These are phyloP conservation scores for Meta bourneti DNA, from an alignment of 2,888 invertebrate genomes.

Conservation along the genomic window DNA sequence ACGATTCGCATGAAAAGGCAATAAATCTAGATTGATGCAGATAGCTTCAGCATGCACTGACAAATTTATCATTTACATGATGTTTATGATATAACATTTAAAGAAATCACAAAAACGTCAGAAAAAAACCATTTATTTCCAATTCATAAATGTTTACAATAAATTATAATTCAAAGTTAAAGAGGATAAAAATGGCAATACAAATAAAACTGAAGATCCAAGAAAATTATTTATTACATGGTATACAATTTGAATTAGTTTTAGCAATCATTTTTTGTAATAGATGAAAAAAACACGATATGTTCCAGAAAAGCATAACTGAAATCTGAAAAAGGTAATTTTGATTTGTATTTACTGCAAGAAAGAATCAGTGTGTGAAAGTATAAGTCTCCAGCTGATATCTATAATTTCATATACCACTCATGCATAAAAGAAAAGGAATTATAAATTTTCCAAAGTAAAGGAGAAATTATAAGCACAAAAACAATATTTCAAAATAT, in stretches of 20 bases:
- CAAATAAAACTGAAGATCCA: background rate
- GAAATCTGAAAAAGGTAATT: conserved; percentile 2
- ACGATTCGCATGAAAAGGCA: no score
- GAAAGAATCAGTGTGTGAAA: no score
- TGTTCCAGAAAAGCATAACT: background rate
- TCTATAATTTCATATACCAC: no score
- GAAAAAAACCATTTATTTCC: conserved; percentile 37
- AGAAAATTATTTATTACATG: background rate
- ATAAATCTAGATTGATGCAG: no score
- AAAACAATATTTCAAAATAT: no score
- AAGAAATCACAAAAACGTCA: background rate
- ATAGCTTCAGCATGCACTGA: no score
- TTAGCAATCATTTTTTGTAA: background rate
- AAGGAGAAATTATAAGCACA: no score
- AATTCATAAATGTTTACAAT: conserved; percentile 8
- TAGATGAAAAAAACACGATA: background rate
- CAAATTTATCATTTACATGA: no score
- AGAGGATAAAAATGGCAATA: background rate
- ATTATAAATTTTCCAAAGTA: no score
- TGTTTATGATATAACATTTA: no score
- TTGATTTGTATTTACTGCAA: background rate
- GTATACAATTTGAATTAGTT: background rate
- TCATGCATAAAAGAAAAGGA: no score
- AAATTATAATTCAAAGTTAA: background rate
- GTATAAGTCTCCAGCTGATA: no score